These are phyloP conservation scores for Molorchus minor DNA, from an alignment of 2,888 invertebrate species.

Conservation along the genomic window DNA sequence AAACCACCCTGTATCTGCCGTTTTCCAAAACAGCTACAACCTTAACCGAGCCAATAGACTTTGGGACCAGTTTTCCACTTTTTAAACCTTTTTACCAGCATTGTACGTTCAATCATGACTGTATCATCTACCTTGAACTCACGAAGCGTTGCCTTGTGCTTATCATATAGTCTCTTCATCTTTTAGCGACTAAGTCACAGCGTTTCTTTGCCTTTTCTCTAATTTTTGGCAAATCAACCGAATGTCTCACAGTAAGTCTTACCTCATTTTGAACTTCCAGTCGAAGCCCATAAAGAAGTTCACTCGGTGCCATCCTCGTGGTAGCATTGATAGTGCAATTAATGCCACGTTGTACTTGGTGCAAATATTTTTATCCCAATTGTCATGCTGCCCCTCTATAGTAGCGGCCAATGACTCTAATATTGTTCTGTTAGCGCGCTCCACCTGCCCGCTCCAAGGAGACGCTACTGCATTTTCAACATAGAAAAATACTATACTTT, in stretches of 20 bases:
- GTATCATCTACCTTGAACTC: slow-evolving; percentile 2
- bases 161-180: not conserved
- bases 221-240: too few relatives aligned
- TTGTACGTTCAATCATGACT: slow-evolving; percentile 4
- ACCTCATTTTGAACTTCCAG: not conserved
- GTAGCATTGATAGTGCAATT: too few relatives aligned
- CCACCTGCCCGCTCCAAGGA: slow-evolving; percentile 17
- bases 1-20: too few relatives aligned
- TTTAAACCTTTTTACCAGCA: slow-evolving; percentile 10
- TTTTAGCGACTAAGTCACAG: not conserved
- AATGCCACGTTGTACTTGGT: too few relatives aligned
- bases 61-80: slow-evolving; percentile 13
- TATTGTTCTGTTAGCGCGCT: slow-evolving; percentile 12
- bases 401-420: slow-evolving; percentile 7
- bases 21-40: too few relatives aligned
- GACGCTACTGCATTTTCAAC: slow-evolving; percentile 14
- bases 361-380: not conserved
- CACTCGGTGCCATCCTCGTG: not conserved
- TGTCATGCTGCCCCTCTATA: not conserved
- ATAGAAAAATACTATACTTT: too few relatives aligned
- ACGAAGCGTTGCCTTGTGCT: not conserved
- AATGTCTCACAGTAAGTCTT: too few relatives aligned
- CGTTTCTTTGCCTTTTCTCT: too few relatives aligned
- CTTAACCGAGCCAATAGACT: slow-evolving; percentile 13
- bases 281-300: not conserved